Conservation (phyloP, 2,797 vertebrate species). For the Galaxias olidus region DNA sequence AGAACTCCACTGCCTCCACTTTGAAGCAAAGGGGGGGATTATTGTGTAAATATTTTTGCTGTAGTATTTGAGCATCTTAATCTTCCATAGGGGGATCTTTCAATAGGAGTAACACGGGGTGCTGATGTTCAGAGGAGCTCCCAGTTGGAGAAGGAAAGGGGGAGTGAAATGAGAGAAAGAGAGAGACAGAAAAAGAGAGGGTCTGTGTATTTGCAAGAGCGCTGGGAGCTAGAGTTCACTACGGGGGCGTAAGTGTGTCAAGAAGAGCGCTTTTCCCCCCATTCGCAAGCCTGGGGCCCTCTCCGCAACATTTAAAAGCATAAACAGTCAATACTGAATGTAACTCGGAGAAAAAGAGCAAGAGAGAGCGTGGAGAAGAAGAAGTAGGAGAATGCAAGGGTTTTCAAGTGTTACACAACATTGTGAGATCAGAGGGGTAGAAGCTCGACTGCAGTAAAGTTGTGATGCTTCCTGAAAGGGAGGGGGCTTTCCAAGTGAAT, state of each 20-base stretch:
- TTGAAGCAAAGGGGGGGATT: constrained; percentile 65
- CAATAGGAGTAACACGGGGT: constrained; percentile 70
- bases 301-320: constrained; percentile 83
- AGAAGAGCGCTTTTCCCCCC: constrained; percentile 78
- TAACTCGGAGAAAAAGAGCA: constrained; percentile 76
- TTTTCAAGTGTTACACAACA: constrained; percentile 84
- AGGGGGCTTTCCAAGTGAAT: constrained; percentile 74
- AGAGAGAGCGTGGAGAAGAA: constrained; percentile 43
- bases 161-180: constrained; percentile 60
- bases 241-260: constrained; percentile 85
- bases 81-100: constrained; percentile 81
- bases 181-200: constrained; percentile 60
- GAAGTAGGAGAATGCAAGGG: constrained; percentile 73
- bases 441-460: constrained; percentile 70
- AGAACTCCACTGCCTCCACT: constrained; percentile 57
- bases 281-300: constrained; percentile 81
- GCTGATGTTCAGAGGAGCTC: constrained; percentile 77
- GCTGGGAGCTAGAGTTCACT: constrained; percentile 83
- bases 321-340: constrained; percentile 84
- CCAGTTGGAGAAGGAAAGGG: constrained; percentile 70
- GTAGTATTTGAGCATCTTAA: constrained; percentile 76
- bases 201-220: constrained; percentile 79
- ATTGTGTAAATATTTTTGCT: constrained; percentile 78
- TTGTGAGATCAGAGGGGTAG: constrained; percentile 78
- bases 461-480: constrained; percentile 73